Evolutionary conservation across 2,113 vertebrate species (phyloP).

Genomic region (Colius striatus): DNA sequence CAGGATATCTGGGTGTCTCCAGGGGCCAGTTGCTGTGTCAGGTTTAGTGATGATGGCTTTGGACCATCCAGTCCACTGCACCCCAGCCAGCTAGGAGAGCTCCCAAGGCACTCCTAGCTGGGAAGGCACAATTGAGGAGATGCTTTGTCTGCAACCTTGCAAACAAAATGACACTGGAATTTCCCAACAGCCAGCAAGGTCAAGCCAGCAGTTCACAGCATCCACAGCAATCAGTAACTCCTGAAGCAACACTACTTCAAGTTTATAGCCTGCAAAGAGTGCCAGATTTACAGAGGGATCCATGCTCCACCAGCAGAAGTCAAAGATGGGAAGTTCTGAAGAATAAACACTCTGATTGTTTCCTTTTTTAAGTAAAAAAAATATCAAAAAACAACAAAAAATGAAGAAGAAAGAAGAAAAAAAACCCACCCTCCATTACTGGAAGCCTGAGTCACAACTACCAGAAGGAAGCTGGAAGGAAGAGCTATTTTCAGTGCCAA

Average conservation of each 20-base stretch:
- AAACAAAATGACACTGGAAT: constrained; percentile 7
- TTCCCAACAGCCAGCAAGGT: not conserved
- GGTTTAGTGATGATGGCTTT: not conserved
- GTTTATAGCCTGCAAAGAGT: not conserved
- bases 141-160: not conserved
- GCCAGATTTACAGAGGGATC: not conserved
- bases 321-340: constrained; percentile 10
- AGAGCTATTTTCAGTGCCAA: constrained; percentile 49
- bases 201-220: not conserved
- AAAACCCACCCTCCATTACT: constrained; percentile 47
- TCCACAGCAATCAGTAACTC: not conserved
- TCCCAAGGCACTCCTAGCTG: not conserved
- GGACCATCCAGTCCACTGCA: not conserved
- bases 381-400: not conserved
- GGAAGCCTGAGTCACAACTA: constrained; percentile 74
- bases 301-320: not conserved
- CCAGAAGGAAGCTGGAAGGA: constrained; percentile 69
- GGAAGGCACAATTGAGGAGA: not conserved
- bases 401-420: not conserved
- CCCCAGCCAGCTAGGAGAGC: not conserved
- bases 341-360: not conserved
- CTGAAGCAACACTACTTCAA: not conserved
- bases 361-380: not conserved
- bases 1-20: rapidly evolving
- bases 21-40: not conserved